A percentile compares a stretch with the other conserved stretches of the same genome.
phyloP scores from a whole-genome alignment of 2,888 invertebrate genomes.

The Caenorhabditis zanzibari region DNA sequence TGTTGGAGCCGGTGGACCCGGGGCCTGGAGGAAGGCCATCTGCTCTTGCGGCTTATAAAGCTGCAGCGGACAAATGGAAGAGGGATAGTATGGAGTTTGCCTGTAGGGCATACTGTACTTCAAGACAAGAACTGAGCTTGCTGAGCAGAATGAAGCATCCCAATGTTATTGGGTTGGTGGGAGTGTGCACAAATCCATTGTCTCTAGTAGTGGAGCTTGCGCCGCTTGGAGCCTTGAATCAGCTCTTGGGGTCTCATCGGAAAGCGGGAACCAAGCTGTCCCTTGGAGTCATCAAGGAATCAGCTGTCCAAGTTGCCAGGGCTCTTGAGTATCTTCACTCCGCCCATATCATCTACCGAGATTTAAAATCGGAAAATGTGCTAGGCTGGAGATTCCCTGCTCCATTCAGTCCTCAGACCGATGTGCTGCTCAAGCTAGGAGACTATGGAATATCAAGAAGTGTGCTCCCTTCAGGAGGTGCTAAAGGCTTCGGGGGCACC shows the following conservation, averaged over 20 bases:
- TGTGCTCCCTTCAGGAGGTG: conserved; percentile 83
- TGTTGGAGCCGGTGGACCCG: conserved; percentile 95
- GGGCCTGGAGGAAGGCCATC: conserved; percentile 88
- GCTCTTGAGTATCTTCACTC: conserved; percentile 97
- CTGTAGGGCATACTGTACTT: conserved; percentile 96
- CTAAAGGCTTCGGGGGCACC: conserved; percentile 95
- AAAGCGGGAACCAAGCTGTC: conserved; percentile 91
- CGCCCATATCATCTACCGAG: conserved; percentile 92
- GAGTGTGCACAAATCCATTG: conserved; percentile 90
- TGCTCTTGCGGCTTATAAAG: conserved; percentile 88
- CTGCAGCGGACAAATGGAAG: conserved; percentile 93
- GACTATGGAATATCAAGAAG: conserved; percentile 89
- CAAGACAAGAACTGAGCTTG: conserved; percentile 90
- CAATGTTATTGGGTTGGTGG: conserved; percentile 93
- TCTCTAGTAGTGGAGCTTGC: conserved; percentile 93
- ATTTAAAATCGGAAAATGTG: conserved; percentile 92
- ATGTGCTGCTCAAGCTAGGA: conserved; percentile 90
- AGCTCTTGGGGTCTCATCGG: conserved; percentile 91
- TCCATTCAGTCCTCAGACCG: conserved; percentile 86
- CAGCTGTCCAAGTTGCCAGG: conserved; percentile 93
- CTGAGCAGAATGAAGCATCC: conserved; percentile 91
- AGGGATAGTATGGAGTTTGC: conserved; percentile 94
- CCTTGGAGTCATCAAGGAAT: conserved; percentile 90
- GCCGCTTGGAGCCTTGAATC: conserved; percentile 93
- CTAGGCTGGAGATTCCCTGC: conserved; percentile 97